phyloP scores from a whole-genome alignment of 2,797 vertebrate species.

The Sebastes taczanowskii region DNA sequence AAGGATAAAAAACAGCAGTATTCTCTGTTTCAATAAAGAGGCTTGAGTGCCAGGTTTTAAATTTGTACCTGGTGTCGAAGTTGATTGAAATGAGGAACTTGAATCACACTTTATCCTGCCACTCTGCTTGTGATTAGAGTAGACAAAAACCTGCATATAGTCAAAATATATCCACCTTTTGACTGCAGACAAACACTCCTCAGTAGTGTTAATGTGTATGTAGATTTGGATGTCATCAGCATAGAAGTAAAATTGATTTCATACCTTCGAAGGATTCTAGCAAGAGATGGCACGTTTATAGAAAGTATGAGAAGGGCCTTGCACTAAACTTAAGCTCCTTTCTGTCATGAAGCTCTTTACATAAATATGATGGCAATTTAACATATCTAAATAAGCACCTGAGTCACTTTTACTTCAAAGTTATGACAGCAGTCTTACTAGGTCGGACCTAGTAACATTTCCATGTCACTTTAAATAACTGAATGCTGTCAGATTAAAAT shows the following conservation, averaged over 20 bases:
- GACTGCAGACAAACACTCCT: neutral
- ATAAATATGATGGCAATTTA: neutral
- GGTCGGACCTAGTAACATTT: neutral
- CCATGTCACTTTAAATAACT: neutral
- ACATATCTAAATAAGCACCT: neutral
- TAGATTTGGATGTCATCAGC: slow-evolving; percentile 19
- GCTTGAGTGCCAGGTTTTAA: neutral
- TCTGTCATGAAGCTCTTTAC: neutral
- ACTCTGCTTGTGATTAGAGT: neutral
- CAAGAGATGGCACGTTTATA: neutral
- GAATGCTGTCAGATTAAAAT: neutral
- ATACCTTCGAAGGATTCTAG: neutral
- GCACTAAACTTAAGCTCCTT: neutral
- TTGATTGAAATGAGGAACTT: neutral
- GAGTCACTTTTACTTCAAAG: neutral
- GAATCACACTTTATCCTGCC: neutral
- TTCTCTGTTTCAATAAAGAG: neutral
- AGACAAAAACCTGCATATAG: neutral
- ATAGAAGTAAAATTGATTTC: neutral
- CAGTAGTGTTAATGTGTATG: neutral
- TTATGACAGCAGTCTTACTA: neutral
- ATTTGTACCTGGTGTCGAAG: neutral
- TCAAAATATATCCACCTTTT: neutral
- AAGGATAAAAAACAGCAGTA: neutral
- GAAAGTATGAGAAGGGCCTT: neutral